A percentile compares a stretch with the other conserved stretches of the same genome.
phyloP scores from a whole-genome alignment of 2,888 invertebrate genomes.

The Pegoplata infirma region DNA sequence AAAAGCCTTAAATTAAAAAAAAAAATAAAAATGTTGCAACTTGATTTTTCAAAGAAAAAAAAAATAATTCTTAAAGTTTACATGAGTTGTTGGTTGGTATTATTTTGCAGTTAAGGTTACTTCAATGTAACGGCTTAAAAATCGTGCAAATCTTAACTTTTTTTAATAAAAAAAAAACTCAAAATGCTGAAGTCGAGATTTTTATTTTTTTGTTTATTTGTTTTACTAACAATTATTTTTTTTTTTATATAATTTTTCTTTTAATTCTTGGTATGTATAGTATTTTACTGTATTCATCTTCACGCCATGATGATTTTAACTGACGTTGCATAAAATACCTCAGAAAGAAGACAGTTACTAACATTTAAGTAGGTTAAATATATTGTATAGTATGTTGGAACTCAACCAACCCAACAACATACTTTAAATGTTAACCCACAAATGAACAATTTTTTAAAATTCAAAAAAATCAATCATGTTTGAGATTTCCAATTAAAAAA shows the following conservation, averaged over 20 bases:
- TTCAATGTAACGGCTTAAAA: slow-evolving; percentile 55
- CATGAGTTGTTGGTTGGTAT: slow-evolving; percentile 24
- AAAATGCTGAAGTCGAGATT: slow-evolving; percentile 18
- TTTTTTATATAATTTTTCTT: slow-evolving; percentile 1
- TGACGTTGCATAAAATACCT: slow-evolving; percentile 55
- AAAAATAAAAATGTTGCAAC: slow-evolving; percentile 14
- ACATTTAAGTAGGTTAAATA: slow-evolving; percentile 48
- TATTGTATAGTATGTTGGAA: not conserved
- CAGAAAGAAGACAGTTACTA: slow-evolving; percentile 21
- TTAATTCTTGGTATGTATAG: not conserved
- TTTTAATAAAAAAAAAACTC: slow-evolving; percentile 10
- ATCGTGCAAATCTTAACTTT: slow-evolving; percentile 54
- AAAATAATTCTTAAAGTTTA: slow-evolving; percentile 37
- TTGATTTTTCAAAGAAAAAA: slow-evolving; percentile 9
- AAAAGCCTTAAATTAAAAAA: slow-evolving; percentile 13
- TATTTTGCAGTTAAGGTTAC: slow-evolving; percentile 47
- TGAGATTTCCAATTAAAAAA: no score
- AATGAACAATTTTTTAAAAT: no score
- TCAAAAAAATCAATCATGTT: no score
- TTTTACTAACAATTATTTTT: not conserved
- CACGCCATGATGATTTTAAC: slow-evolving; percentile 49
- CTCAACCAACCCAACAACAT: not conserved
- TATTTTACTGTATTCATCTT: slow-evolving; percentile 34
- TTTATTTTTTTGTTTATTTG: not conserved
- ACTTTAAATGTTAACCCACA: no score